Base-by-base conservation (phyloP, 1,140 invertebrate genomes). In the Phymastichus coffea region DNA sequence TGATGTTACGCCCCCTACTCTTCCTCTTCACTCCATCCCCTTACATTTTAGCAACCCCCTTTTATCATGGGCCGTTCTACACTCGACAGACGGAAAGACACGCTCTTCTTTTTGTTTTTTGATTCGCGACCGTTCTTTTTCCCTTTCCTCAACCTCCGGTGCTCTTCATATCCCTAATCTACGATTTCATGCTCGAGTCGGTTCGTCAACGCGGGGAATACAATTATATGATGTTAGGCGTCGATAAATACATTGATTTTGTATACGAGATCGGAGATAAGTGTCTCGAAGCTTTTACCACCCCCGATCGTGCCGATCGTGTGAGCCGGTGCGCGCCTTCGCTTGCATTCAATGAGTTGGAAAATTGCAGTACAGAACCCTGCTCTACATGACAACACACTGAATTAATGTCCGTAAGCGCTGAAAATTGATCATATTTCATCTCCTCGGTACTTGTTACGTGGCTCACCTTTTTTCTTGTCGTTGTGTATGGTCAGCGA, bases 401-500 rank as follows among this genome's bases (percentile, higher is more conserved):
- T n/a, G n/a, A n/a, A n/a, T n/a, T n/a, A n/a, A n/a, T n/a, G n/a
- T n/a, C n/a, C n/a, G n/a, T n/a, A n/a, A n/a, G n/a, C n/a, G n/a
- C n/a, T n/a, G n/a, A n/a, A n/a, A n/a, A n/a, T n/a, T n/a, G n/a
- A n/a, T n/a, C n/a, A n/a, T n/a, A n/a, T n/a, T n/a, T n/a, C n/a
- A n/a, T n/a, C n/a, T n/a, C n/a, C n/a, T n/a, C n/a, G n/a, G n/a
- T n/a, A n/a, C n/a, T n/a, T n/a, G n/a, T n/a, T n/a, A n/a, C n/a
- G n/a, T n/a, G 12, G 30, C 65, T 70, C 62, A 72, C 72, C 70
- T 68, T 68, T 69, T 56, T 71, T 78, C 60, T 82, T 84, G 43
- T 83, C 82, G 53, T 80, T 79, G 70, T 84, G 81, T 68, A 82
- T 81, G 64, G 81, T 84, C 68, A 83, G 73, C 55, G 82, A 84